Evolutionary conservation across 2,888 invertebrate species (phyloP).

Genomic region (Epistrophe eligans): DNA sequence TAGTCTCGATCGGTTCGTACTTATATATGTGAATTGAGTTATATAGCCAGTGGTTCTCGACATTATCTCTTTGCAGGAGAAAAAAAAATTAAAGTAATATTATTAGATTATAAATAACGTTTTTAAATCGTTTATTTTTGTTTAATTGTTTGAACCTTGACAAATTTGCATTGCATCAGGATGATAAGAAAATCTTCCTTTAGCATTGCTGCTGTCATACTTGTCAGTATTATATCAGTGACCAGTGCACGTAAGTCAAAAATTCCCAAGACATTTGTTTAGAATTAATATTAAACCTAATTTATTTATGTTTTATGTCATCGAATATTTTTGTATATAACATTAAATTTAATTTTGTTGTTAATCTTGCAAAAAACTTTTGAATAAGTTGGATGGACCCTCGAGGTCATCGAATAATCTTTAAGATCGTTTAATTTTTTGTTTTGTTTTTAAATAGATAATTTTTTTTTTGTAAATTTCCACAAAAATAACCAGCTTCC

Average conservation of each 20-base stretch:
- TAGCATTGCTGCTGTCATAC: constrained; percentile 15
- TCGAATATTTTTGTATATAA: constrained; percentile 1
- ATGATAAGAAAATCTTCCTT: constrained; percentile 47
- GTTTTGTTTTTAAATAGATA: not conserved
- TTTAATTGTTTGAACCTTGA: constrained; percentile 12
- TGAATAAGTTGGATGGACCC: not conserved
- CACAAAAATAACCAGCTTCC: not conserved
- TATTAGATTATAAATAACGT: constrained; percentile 11
- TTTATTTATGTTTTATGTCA: constrained; percentile 49
- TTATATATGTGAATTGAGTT: constrained; percentile 23
- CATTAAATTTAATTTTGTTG: not conserved
- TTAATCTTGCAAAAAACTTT: not conserved
- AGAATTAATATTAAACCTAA: constrained; percentile 22
- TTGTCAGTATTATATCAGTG: constrained; percentile 31
- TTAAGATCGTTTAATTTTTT: not conserved
- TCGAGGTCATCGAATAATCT: not conserved
- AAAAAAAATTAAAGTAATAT: constrained; percentile 12
- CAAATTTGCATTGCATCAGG: constrained; percentile 3
- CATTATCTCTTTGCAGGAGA: constrained; percentile 46
- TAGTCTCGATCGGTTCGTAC: constrained; percentile 55
- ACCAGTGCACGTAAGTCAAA: constrained; percentile 65
- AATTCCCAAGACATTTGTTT: constrained; percentile 11
- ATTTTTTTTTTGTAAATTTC: not conserved
- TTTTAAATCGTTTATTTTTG: not conserved
- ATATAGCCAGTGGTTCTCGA: constrained; percentile 26